Base-by-base conservation (phyloP, 2,797 vertebrate species). In the Serranus cabrilla region DNA sequence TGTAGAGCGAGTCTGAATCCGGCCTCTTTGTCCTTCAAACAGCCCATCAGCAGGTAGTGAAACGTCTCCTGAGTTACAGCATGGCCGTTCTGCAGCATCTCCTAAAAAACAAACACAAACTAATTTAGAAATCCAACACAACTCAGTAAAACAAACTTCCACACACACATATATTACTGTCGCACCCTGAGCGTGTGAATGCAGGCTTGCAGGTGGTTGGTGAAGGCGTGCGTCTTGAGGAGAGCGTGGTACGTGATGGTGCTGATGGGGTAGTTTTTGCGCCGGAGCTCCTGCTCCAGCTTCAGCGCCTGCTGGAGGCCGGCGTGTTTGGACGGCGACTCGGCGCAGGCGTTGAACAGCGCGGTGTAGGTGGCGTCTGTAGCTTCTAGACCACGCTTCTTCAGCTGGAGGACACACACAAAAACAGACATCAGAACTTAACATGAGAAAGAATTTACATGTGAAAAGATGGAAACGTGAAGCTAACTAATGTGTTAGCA, bases 331-430 rank as follows among this genome's bases (percentile, higher is more conserved):
- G 94, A 96, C 0, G 95, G 96, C 0, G 97, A 95, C 86, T 98
- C 94, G 0, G 98, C 96, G 3, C 98, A 99, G 76, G 97, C 97
- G 0, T 99, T 99, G 91, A 99, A 99, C 77, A 99, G 92, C 0
- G 97, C 97, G 0, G 98, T 99, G 83, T 98, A 99, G 0, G 98
- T 98, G 16, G 97, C 96, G 0, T 96, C 96, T 0, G 92, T 91
- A 1, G 97, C 94, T 2, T 79, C 70, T 2, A 99, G 88, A 39
- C 90, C 96, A 78, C 96, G 92, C 74, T 99, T 99, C 78, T 99
- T 99, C 97, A 99, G 97, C 98, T 99, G 75, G 23, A 72, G 66
- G 17, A 64, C 10, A 64, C 17, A 60, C 54, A 57, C 4, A 62
- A 4, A 50, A 13, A 78, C n/a, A 59, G 13, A 43, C 39, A 14